These are phyloP conservation scores for Noctua pronuba DNA, from an alignment of 2,888 invertebrate species.

Conservation along the genomic window DNA sequence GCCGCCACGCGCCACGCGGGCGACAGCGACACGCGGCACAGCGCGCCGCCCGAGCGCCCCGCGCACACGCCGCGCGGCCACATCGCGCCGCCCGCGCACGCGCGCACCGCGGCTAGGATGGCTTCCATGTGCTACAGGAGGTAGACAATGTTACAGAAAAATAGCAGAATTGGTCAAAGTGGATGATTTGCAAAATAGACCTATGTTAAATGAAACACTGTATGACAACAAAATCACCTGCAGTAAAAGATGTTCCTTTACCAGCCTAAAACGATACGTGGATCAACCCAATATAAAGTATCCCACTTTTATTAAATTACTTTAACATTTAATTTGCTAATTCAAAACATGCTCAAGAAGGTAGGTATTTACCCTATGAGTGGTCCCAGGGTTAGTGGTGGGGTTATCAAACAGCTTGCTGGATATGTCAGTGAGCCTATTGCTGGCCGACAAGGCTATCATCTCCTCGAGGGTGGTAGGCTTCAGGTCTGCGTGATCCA, in stretches of 20 bases:
- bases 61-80: conserved; percentile 95
- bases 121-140: conserved; percentile 79
- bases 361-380: conserved; percentile 80
- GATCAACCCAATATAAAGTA: no score
- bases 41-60: conserved; percentile 94
- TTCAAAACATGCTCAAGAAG: neutral
- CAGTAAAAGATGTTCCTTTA: neutral
- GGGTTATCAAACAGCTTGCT: conserved; percentile 83
- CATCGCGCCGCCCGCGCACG: conserved; percentile 93
- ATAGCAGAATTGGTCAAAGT: neutral
- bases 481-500: conserved; percentile 75
- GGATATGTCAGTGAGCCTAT: conserved; percentile 78
- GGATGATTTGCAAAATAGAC: neutral
- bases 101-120: conserved; percentile 77
- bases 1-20: conserved; percentile 87
- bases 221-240: neutral
- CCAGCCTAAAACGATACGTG: no score
- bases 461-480: conserved; percentile 82
- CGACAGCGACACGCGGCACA: conserved; percentile 85
- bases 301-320: no score
- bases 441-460: conserved; percentile 80
- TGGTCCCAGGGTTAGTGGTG: conserved; percentile 83
- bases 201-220: neutral
- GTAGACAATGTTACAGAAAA: neutral
- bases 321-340: no score